Evolutionary conservation across 2,797 vertebrate species (phyloP).

Genomic region (Hippocampus kuda): DNA sequence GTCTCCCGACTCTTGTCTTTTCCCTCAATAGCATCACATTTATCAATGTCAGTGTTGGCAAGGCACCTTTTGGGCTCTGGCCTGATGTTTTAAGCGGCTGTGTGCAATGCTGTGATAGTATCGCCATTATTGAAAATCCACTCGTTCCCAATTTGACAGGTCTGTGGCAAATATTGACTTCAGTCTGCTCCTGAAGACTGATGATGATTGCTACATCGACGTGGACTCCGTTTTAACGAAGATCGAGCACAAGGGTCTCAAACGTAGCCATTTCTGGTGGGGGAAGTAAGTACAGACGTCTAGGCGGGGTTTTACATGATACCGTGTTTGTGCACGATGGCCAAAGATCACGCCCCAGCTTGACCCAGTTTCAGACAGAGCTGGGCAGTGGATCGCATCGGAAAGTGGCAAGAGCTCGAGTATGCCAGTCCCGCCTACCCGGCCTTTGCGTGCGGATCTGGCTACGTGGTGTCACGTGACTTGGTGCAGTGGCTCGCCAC

Average conservation of each 20-base stretch:
- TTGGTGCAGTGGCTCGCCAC: slow-evolving; percentile 87
- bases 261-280: slow-evolving; percentile 87
- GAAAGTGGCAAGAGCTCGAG: slow-evolving; percentile 97
- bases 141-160: slow-evolving; percentile 63
- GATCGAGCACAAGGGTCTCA: slow-evolving; percentile 73
- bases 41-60: not conserved
- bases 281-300: slow-evolving; percentile 80
- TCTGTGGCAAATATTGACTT: slow-evolving; percentile 80
- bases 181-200: slow-evolving; percentile 86
- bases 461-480: slow-evolving; percentile 85
- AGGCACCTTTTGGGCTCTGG: not conserved
- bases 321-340: not conserved
- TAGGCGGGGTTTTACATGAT: slow-evolving; percentile 1
- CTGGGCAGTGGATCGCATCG: slow-evolving; percentile 93
- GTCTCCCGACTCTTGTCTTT: not conserved
- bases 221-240: slow-evolving; percentile 83
- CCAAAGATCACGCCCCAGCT: slow-evolving; percentile 8
- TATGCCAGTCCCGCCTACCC: slow-evolving; percentile 92
- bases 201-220: slow-evolving; percentile 95
- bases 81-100: not conserved
- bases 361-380: slow-evolving; percentile 89
- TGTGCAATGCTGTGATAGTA: not conserved
- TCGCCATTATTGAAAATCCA: not conserved
- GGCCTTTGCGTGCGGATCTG: slow-evolving; percentile 92
- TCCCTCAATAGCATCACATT: not conserved